Conservation (phyloP, 2,888 invertebrate genomes). For the Drosophila vallismaia region DNA sequence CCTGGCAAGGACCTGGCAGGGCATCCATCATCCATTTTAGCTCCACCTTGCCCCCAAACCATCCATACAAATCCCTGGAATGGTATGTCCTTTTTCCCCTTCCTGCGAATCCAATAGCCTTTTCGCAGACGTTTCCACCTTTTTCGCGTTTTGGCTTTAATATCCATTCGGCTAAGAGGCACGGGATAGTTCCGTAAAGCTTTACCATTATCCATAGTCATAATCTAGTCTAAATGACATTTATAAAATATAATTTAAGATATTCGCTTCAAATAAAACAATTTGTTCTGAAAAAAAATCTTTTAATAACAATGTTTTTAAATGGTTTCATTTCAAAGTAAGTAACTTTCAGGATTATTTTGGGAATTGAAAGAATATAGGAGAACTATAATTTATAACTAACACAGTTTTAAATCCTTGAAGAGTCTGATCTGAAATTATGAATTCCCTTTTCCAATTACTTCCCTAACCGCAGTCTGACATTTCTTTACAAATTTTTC, state of each 20-base stretch:
- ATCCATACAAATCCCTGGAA: constrained; percentile 1
- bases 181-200: background rate
- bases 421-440: background rate
- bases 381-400: background rate
- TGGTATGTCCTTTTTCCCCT: constrained; percentile 7
- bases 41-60: constrained; percentile 16
- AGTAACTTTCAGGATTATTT: background rate
- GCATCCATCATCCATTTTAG: constrained; percentile 7
- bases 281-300: constrained; percentile 1
- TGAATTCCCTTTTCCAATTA: background rate
- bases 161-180: constrained; percentile 10
- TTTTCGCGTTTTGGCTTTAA: constrained; percentile 60
- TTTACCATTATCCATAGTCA: background rate
- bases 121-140: constrained; percentile 33
- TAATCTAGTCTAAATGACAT: constrained; percentile 1
- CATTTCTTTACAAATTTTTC: constrained; percentile 36
- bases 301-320: background rate
- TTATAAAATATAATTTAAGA: constrained; percentile 2
- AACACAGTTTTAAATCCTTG: background rate
- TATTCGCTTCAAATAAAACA: background rate
- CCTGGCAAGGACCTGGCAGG: constrained; percentile 59
- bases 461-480: constrained; percentile 15
- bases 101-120: constrained; percentile 2
- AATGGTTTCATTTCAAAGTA: background rate
- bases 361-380: background rate